Conservation (phyloP, 1,140 invertebrate species). For the Drosophila biarmipes region DNA sequence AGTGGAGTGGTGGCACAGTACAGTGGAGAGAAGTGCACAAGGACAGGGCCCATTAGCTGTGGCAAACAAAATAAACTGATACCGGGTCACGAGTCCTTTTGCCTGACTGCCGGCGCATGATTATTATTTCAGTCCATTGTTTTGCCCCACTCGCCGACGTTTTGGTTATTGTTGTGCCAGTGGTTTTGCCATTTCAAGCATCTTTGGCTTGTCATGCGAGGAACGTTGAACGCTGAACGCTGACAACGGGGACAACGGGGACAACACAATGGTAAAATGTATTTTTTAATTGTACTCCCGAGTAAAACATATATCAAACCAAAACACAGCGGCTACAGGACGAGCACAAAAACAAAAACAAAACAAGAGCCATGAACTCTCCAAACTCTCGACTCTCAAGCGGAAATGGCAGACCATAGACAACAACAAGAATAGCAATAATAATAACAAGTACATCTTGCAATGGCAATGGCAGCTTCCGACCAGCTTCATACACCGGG, state of each 20-base stretch:
- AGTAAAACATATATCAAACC: slow-evolving; percentile 72
- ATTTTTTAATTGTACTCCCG: slow-evolving; percentile 81
- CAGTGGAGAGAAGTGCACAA: not conserved
- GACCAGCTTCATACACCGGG: slow-evolving; percentile 18
- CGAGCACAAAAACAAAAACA: slow-evolving; percentile 26
- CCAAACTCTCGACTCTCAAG: slow-evolving; percentile 66
- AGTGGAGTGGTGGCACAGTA: not conserved
- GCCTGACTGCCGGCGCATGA: slow-evolving; percentile 40
- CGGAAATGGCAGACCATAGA: slow-evolving; percentile 72
- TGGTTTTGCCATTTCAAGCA: slow-evolving; percentile 69
- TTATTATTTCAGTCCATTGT: slow-evolving; percentile 67
- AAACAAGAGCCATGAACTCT: slow-evolving; percentile 67
- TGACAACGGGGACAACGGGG: slow-evolving; percentile 47
- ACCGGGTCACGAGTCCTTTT: slow-evolving; percentile 48
- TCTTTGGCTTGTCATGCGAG: slow-evolving; percentile 74
- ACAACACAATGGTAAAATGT: slow-evolving; percentile 73
- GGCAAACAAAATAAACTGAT: slow-evolving; percentile 55
- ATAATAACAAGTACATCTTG: slow-evolving; percentile 48
- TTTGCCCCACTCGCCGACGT: slow-evolving; percentile 6
- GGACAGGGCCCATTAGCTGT: slow-evolving; percentile 53
- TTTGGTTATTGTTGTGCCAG: slow-evolving; percentile 31
- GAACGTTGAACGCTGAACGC: slow-evolving; percentile 17
- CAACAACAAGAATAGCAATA: slow-evolving; percentile 35
- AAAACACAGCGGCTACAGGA: slow-evolving; percentile 49
- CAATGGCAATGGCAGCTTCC: slow-evolving; percentile 45